These are phyloP conservation scores for Lemur catta DNA, from an alignment of 2,797 vertebrate species.

Conservation along the genomic window DNA sequence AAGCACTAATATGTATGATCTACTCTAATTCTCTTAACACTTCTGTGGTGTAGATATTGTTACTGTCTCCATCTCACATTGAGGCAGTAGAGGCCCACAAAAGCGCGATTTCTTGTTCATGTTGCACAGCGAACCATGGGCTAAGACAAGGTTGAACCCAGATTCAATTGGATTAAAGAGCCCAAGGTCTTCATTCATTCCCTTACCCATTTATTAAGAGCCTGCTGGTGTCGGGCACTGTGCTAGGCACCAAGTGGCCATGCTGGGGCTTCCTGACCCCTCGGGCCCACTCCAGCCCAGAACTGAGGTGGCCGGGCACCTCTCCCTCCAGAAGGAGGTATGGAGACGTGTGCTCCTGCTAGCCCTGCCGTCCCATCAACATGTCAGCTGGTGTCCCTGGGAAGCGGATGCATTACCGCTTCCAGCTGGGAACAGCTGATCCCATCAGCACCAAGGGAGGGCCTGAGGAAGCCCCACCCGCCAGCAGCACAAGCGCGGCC, in stretches of 20 bases:
- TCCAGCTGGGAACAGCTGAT: slow-evolving; percentile 75
- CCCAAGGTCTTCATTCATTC: not conserved
- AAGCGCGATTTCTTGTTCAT: not conserved
- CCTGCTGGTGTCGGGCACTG: not conserved
- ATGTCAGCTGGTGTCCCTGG: slow-evolving; percentile 67
- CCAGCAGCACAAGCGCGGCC: not conserved
- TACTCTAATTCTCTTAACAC: not conserved
- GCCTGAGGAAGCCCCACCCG: not conserved
- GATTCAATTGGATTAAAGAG: not conserved
- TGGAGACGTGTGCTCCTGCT: not conserved
- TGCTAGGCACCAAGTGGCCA: not conserved
- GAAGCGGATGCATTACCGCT: slow-evolving; percentile 46
- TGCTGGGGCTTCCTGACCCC: no score
- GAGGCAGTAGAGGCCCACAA: not conserved
- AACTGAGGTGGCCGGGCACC: not conserved
- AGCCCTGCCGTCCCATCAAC: not conserved
- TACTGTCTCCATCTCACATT: not conserved
- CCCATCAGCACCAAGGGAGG: not conserved
- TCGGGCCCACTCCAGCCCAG: not conserved
- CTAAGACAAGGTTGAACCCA: not conserved
- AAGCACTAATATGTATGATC: not conserved
- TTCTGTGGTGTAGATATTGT: not conserved
- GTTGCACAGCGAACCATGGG: not conserved
- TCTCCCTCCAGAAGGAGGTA: not conserved
- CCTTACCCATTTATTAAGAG: not conserved